These are phyloP conservation scores for Malachius bipustulatus DNA, from an alignment of 2,888 invertebrate genomes.

Conservation along the genomic window DNA sequence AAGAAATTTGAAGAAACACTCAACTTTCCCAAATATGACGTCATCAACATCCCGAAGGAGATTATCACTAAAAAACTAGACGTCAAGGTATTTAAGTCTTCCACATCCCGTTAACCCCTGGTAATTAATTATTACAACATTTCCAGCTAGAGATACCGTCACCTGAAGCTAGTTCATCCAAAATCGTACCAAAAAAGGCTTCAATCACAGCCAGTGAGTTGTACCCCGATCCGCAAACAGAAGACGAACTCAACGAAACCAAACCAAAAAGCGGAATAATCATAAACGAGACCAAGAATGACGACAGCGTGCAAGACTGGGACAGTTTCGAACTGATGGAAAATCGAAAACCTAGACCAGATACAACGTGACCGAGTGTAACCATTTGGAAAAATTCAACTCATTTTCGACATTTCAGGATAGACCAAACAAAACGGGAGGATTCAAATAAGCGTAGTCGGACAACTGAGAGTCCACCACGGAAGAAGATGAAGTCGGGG, in stretches of 20 bases:
- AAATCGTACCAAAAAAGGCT: constrained; percentile 26
- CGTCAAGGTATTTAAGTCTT: constrained; percentile 17
- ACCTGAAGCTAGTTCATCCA: constrained; percentile 29
- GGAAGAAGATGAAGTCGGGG: no score
- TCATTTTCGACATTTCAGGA: no score
- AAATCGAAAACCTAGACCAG: no score
- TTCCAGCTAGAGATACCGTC: constrained; percentile 29
- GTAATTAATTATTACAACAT: constrained; percentile 6
- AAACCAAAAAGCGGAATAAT: constrained; percentile 34
- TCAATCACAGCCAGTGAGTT: constrained; percentile 26
- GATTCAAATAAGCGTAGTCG: no score
- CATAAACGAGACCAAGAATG: constrained; percentile 24
- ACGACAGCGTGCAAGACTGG: constrained; percentile 16
- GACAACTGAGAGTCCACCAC: no score
- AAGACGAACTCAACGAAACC: constrained; percentile 24
- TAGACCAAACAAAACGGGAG: no score
- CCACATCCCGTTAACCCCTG: not conserved
- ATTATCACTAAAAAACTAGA: constrained; percentile 18
- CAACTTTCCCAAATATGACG: constrained; percentile 28
- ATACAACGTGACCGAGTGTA: no score
- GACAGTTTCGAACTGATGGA: constrained; percentile 30
- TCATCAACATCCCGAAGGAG: constrained; percentile 26
- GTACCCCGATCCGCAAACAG: constrained; percentile 27
- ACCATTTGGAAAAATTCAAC: no score
- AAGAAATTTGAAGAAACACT: constrained; percentile 20